Conservation (phyloP, 2,113 vertebrate species). For the Spilogale gracilis region DNA sequence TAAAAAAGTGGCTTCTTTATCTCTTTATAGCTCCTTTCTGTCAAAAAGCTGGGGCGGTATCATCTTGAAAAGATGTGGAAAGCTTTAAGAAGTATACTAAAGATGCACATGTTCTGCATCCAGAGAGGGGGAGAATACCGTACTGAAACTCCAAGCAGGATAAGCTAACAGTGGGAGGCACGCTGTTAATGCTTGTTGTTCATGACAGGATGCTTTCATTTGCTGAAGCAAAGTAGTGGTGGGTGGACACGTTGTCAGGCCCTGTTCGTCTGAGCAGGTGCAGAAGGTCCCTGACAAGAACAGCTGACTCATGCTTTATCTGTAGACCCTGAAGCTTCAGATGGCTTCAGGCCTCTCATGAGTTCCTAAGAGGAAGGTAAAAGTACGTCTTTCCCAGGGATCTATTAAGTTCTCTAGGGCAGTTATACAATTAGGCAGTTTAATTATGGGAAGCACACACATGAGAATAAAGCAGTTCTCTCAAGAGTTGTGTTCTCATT, state of each 20-base stretch:
- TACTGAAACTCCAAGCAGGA: neutral
- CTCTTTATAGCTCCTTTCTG: neutral
- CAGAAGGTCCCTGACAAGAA: neutral
- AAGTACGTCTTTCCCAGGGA: constrained; percentile 8
- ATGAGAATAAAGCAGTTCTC: constrained; percentile 48
- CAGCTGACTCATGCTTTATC: neutral
- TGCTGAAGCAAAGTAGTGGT: neutral
- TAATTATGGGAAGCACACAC: constrained; percentile 61
- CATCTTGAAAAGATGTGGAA: constrained; percentile 11
- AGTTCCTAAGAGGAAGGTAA: neutral
- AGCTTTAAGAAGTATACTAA: neutral
- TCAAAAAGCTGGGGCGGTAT: neutral
- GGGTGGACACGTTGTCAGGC: neutral
- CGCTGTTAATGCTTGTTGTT: neutral
- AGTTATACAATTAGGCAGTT: constrained; percentile 57
- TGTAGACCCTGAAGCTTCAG: neutral
- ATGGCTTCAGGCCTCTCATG: neutral
- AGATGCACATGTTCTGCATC: neutral
- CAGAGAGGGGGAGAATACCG: neutral
- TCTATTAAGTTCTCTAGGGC: constrained; percentile 46
- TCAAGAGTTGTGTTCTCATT: constrained; percentile 48
- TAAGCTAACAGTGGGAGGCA: neutral
- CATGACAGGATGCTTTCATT: neutral
- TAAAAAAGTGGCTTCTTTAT: neutral
- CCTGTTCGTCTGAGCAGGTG: neutral